Evolutionary conservation across 2,888 invertebrate genomes (phyloP), one percentile per base, ranked within the genome.

Genomic region (Acleris emargana): DNA sequence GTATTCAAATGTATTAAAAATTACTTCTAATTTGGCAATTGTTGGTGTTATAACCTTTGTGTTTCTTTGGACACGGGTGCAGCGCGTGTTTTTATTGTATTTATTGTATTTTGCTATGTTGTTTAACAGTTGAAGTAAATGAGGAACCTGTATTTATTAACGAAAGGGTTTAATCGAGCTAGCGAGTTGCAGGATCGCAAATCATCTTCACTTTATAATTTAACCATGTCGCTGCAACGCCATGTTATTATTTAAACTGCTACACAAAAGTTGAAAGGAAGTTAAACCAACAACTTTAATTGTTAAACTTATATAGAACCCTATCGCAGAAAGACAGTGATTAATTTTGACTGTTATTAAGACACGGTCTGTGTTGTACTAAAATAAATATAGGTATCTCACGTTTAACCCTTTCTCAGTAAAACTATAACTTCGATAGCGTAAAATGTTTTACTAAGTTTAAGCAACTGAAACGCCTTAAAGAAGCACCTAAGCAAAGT

Each of bases 11-110:
- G 71, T 52, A 50, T 71, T 69, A 69, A 70, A 73, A 83, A 79
- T 76, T 71, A 71, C 64, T 61, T 68, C 67, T 81, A 81, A 83
- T 83, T 80, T 75, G 73, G 60, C 72, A 73, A 76, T 79, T 78
- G 78, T 62, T 38, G 45, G 22, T 59, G 43, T 28, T 54, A 52
- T 17, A 64, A 57, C 2, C 32, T 32, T 32, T 45, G 28, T 42
- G 58, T 60, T 55, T 60, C 49, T 55, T 66, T 50, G 38, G 55
- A 52, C 68, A 61, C 66, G 57, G 57, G 66, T 43, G 64, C 28
- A 20, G 32, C 64, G 25, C 58, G 69, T 61, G 63, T 58, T 54
- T 32, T 42, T 17, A 55, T 64, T 68, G 58, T 68, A 9, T 43
- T 49, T n/a, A n/a, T n/a, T n/a, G n/a, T n/a, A n/a, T 50, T 3